Evolutionary conservation across 2,888 invertebrate species (phyloP), one percentile per base, ranked within the genome.

Genomic region (Perizoma affinitatum): DNA sequence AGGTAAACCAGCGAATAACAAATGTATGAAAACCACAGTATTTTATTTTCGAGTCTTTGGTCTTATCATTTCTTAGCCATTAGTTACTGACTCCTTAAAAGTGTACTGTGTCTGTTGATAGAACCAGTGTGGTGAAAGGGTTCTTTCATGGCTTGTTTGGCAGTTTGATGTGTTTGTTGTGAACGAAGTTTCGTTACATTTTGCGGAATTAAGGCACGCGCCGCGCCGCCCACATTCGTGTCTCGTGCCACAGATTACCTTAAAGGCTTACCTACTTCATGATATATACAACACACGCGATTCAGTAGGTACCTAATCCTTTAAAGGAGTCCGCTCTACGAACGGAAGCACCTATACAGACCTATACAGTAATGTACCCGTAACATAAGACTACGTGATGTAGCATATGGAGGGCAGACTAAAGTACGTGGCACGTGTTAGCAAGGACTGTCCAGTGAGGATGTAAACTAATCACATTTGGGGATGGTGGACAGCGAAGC

Each of bases 211-310:
- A 44, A 55, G 40, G 40, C 46, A 53, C 57, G 35, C 54, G 41
- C 36, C 57, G 35, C 56, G 36, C 36, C 48, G 35, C 51, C 52
- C 50, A 58, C 54, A 51, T 46, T 48, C 54, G 35, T 55, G 6
- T 44, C 38, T 51, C 51, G 41, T 51, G 35, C 48, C 49, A 22
- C 35, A 48, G 22, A 38, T 10, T 40, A 54, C 43, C 33, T 36
- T 47, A 40, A 22, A 49, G 11, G 58, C 49, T 40, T 46, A 42
- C 44, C 36, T 34, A 7, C 22, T 54, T 63, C 58, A 63, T 63
- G 58, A 55, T 48, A 58, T 54, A 63, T 55, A 54, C 62, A 63
- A 63, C 62, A 51, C 60, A 57, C 54, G 58, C 47, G 46, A 40
- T 22, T 11, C 54, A 35, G 22, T 51, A 47, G n/a, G 22, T 22